A percentile compares a stretch with the other conserved stretches of the same genome.
Evolutionary conservation across 1,140 invertebrate species (phyloP).

Genomic region (Aricia agestis): DNA sequence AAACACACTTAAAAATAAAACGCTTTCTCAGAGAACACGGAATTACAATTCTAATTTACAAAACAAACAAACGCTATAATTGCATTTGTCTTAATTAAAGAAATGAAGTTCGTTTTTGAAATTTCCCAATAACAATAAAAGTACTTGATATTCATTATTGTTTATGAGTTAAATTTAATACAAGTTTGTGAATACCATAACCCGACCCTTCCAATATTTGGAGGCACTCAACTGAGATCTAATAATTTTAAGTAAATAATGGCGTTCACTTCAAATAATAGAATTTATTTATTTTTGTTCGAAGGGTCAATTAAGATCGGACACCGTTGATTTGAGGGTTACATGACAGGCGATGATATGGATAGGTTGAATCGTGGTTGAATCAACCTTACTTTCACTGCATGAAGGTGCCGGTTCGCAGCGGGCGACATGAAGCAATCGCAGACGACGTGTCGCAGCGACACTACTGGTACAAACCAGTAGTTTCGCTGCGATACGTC

Average conservation of each 20-base stretch:
- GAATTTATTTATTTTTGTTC: not conserved
- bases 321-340: not conserved
- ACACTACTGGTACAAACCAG: no score
- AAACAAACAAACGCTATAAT: conserved; percentile 1
- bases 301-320: not conserved
- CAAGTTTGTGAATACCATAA: conserved; percentile 11
- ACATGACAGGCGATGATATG: not conserved
- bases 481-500: no score
- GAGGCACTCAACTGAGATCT: conserved; percentile 20
- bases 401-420: no score
- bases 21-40: not conserved
- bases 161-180: conserved; percentile 20
- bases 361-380: no score
- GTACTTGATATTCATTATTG: conserved; percentile 19
- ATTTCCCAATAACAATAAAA: conserved; percentile 18
- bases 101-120: not conserved
- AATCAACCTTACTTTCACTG: no score
- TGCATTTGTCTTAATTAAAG: conserved; percentile 1
- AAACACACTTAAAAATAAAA: not conserved
- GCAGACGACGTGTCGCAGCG: no score
- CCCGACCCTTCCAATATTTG: conserved; percentile 19
- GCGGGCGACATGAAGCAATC: no score
- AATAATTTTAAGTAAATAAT: conserved; percentile 17
- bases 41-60: conserved; percentile 1
- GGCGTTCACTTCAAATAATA: not conserved